Evolutionary conservation across 2,888 invertebrate species (phyloP), one percentile per base, ranked within the genome.

Genomic region (Arrhopalites spinosus): DNA sequence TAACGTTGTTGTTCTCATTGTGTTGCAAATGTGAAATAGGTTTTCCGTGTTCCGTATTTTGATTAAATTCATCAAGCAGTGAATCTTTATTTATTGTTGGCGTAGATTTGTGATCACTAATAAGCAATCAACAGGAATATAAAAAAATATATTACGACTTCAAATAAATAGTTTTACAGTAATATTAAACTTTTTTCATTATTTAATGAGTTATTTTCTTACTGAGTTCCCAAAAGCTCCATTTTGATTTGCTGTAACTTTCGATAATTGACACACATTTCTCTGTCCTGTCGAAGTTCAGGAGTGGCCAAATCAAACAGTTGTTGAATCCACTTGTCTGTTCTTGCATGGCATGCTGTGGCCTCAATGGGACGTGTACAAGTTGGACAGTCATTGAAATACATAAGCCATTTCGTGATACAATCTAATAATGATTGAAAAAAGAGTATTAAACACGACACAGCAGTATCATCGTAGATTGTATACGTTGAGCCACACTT

Each of bases 191-290:
- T 23, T 59, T 20, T 3, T 17, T 25, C 20, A 20, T 59, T 20
- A 23, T 59, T 20, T 20, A 20, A 7, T 13, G 63, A 8, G n/a
- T n/a, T n/a, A n/a, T 29, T 29, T 5, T 47, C 29, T 7, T 73
- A 20, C 17, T 68, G 68, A 15, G n/a, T 45, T 5, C 61, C 61
- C 1, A 47, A 20, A 1, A 75, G 23, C 8, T 70, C 70, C 43
- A 70, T 20, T 67, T 75, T 69, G 1, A 50, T 25, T 30, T 75
- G 75, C 17, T 70, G 69, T 47, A 75, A 70, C 30, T 75, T 75
- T n/a, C 75, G 23, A 30, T 75, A 75, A 25, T 70, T 75, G 2
- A 75, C 23, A 61, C 75, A 75, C 75, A 75, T 75, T 29, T 45
- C 61, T 3, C 75, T 69, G 61, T 75, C 75, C 13, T 59, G 29